A percentile compares a stretch with the other conserved stretches of the same genome.
Conservation (phyloP, 2,797 vertebrate genomes). For the Gymnodraco acuticeps region DNA sequence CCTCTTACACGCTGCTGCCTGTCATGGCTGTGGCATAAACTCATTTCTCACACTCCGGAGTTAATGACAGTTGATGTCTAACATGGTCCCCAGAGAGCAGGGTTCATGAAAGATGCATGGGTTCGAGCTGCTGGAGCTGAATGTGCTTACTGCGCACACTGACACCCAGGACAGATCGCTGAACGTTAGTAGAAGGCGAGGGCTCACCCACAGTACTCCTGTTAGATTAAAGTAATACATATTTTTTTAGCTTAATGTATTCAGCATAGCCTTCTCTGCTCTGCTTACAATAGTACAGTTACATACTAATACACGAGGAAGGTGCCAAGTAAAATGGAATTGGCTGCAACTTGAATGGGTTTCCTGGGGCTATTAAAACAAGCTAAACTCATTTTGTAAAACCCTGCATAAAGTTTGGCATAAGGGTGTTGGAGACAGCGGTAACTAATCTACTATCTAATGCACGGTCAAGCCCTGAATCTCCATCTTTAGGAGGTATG, state of each 20-base stretch:
- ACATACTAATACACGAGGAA: conserved; percentile 27
- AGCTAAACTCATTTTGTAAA: conserved; percentile 23
- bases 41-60: conserved; percentile 67
- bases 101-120: conserved; percentile 82
- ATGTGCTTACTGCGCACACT: conserved; percentile 69
- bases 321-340: conserved; percentile 27
- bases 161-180: conserved; percentile 67
- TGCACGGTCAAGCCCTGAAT: background rate
- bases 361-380: conserved; percentile 38
- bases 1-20: conserved; percentile 56
- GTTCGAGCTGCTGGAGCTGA: conserved; percentile 54
- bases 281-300: conserved; percentile 34
- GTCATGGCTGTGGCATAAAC: conserved; percentile 66
- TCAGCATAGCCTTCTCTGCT: conserved; percentile 36
- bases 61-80: conserved; percentile 80
- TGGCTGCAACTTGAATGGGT: conserved; percentile 33
- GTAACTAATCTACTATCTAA: conserved; percentile 2
- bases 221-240: conserved; percentile 58
- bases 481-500: background rate
- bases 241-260: conserved; percentile 48
- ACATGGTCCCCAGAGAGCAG: conserved; percentile 72
- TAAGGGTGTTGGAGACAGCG: background rate
- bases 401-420: background rate
- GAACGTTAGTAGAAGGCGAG: conserved; percentile 54
- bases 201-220: conserved; percentile 40